Evolutionary conservation across 2,797 vertebrate species (phyloP).

Genomic region (Toxotes lorentzi): DNA sequence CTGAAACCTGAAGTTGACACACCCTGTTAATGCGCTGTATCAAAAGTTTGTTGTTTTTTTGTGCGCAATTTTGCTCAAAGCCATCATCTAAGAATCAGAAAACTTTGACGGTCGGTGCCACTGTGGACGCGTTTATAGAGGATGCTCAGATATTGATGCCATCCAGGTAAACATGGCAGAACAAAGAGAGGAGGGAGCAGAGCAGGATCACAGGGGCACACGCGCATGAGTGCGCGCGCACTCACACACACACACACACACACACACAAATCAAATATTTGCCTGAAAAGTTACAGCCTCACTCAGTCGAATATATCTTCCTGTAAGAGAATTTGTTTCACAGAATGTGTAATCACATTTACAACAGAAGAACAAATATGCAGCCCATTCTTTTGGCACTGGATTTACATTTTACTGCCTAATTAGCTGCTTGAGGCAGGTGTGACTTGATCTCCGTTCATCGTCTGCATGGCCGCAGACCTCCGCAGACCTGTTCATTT

Average conservation of each 20-base stretch:
- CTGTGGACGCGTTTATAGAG: not conserved
- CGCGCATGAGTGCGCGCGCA: not conserved
- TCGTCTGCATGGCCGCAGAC: constrained; percentile 24
- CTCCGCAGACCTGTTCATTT: constrained; percentile 45
- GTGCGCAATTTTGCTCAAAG: not conserved
- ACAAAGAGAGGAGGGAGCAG: constrained; percentile 21
- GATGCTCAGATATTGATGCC: not conserved
- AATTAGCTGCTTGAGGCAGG: constrained; percentile 39
- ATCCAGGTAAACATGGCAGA: constrained; percentile 17
- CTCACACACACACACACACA: not conserved
- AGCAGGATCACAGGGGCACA: constrained; percentile 1
- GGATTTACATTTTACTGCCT: not conserved
- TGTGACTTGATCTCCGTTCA: constrained; percentile 27
- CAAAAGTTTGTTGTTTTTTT: not conserved
- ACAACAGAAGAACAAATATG: not conserved
- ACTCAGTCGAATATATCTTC: not conserved
- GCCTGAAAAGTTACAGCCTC: not conserved
- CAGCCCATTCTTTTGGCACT: not conserved
- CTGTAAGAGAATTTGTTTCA: not conserved
- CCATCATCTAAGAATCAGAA: not conserved
- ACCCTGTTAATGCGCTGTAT: not conserved
- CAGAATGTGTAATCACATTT: not conserved
- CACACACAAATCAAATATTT: not conserved
- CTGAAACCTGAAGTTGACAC: not conserved
- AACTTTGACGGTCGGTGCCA: not conserved